Base-by-base conservation (phyloP, 2,113 vertebrate species). In the Pterophyllum scalare region DNA sequence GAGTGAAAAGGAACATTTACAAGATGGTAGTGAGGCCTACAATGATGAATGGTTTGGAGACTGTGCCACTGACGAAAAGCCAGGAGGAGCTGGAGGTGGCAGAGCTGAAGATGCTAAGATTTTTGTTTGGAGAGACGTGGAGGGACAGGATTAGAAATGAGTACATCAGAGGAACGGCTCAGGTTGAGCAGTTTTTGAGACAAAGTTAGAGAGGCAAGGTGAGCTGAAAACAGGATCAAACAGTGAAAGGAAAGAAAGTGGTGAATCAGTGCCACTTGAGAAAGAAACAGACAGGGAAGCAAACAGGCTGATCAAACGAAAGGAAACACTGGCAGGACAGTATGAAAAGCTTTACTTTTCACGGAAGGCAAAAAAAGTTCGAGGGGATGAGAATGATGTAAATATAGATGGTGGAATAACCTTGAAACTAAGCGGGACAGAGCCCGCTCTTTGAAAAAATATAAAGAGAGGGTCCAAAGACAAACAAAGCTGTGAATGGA, bases 221-320 rank as follows among this genome's bases (percentile, higher is more conserved):
- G 56, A 4, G 38, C 28, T 3, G 10, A 7, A 46, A n/a, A 46
- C 19, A 10, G 49, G 31, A 40, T 7, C 6, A 49, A 6, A 22
- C 7, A 59, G 26, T 17, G 46, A 17, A 49, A 49, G 46, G 1
- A 52, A 13, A 40, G 14, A 38, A 19, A 60, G 14, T 3, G 11
- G 59, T 49, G 10, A 20, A 76, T n/a, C 11, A 38, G 3, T 40
- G 31, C 33, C 33, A 60, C 15, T 9, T 57, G 49, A 58, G 61
- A 58, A 49, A 56, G 70, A 43, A 56, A 76, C 15, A 40, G 19
- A 49, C 22, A 72, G 33, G 58, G n/a, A 62, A 40, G 40, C 28
- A 64, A 84, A 81, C 64, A 46, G 11, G 58, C 78, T 5, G 91
- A 93, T 93, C 92, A 92, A 90, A 92, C 62, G 1, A 81, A 19